Conservation (phyloP, 2,797 vertebrate genomes). For the Gymnodraco acuticeps region DNA sequence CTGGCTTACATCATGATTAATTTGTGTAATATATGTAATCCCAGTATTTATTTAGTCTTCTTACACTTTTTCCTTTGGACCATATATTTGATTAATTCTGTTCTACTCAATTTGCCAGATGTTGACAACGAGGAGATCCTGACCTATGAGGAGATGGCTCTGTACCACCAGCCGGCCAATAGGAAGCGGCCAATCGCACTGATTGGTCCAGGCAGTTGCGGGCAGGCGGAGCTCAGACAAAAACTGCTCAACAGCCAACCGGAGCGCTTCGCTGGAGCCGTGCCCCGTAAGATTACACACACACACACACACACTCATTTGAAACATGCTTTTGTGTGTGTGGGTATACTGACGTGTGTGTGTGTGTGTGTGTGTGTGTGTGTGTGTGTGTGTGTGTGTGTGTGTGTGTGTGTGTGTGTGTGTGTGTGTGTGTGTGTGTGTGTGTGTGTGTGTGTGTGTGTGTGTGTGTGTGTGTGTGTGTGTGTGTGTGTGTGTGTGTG, state of each 20-base stretch:
- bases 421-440: too few species aligned
- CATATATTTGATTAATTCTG: neutral
- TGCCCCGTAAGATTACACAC: slow-evolving; percentile 89
- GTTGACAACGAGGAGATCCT: slow-evolving; percentile 95
- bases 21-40: neutral
- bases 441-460: too few species aligned
- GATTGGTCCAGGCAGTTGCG: slow-evolving; percentile 94
- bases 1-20: neutral
- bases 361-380: too few species aligned
- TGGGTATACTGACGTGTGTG: too few species aligned
- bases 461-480: slow-evolving; percentile 2
- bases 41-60: neutral
- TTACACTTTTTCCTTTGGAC: neutral
- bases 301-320: too few species aligned
- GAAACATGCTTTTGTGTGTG: too few species aligned
- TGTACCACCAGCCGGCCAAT: slow-evolving; percentile 98
- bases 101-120: slow-evolving; percentile 78
- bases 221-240: slow-evolving; percentile 93
- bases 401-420: neutral
- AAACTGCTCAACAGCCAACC: slow-evolving; percentile 90
- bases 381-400: too few species aligned
- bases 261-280: slow-evolving; percentile 92
- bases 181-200: slow-evolving; percentile 95
- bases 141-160: slow-evolving; percentile 98
- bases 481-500: neutral